phyloP scores from a whole-genome alignment of 2,888 invertebrate species.

The Liposcelis brunnea region DNA sequence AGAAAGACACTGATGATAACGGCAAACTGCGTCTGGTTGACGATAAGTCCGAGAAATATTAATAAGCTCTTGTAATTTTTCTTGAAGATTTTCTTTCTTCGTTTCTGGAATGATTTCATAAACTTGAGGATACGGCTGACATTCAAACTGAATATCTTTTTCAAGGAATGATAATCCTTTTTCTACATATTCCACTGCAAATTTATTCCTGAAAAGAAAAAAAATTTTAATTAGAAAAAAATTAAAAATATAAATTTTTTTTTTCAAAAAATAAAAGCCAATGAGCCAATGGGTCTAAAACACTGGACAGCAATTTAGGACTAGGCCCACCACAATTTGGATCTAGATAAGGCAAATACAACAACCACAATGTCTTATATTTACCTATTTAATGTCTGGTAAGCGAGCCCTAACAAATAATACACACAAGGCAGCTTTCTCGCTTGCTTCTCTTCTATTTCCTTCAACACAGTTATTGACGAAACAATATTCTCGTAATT shows the following conservation, averaged over 20 bases:
- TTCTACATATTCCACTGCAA: slow-evolving; percentile 9
- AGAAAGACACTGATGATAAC: slow-evolving; percentile 9
- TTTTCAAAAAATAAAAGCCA: too few relatives aligned
- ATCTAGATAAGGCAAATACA: too few relatives aligned
- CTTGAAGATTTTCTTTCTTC: slow-evolving; percentile 8
- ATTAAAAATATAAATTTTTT: neutral
- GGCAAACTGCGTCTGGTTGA: slow-evolving; percentile 13
- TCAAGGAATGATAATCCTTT: slow-evolving; percentile 11
- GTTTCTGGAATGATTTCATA: slow-evolving; percentile 11
- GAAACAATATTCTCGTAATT: slow-evolving; percentile 10
- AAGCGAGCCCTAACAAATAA: slow-evolving; percentile 11
- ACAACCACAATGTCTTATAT: neutral
- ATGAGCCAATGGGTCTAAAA: too few relatives aligned
- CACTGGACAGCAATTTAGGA: too few relatives aligned
- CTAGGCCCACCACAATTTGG: too few relatives aligned
- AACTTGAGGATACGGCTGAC: slow-evolving; percentile 11
- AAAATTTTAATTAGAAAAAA: neutral
- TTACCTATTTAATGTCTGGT: slow-evolving; percentile 13
- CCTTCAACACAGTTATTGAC: slow-evolving; percentile 8
- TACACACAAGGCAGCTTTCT: slow-evolving; percentile 12
- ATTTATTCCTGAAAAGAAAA: slow-evolving; percentile 11
- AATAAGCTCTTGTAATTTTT: slow-evolving; percentile 4
- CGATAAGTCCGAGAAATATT: slow-evolving; percentile 10
- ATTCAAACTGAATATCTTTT: slow-evolving; percentile 8
- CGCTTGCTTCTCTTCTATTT: slow-evolving; percentile 6